These are phyloP conservation scores for Pedetes capensis DNA, from an alignment of 2,113 vertebrate genomes.

Conservation along the genomic window DNA sequence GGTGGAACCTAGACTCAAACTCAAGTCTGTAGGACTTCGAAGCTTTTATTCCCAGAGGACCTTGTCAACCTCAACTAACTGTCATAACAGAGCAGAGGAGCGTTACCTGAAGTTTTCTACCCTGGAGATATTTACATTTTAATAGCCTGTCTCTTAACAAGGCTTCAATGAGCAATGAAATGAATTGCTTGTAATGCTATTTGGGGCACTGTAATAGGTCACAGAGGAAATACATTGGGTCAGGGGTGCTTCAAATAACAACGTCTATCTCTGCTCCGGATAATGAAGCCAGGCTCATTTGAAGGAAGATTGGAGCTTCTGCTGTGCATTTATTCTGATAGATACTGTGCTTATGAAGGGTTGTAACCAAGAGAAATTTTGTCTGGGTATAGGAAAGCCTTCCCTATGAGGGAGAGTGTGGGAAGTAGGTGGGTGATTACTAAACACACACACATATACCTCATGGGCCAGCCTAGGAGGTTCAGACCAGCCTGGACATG, in stretches of 20 bases:
- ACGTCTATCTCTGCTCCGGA: background rate
- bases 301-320: background rate
- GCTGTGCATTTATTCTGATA: constrained; percentile 17
- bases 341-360: background rate
- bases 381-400: background rate
- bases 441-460: background rate
- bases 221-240: constrained; percentile 45
- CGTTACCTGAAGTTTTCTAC: constrained; percentile 29
- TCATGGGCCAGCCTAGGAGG: background rate
- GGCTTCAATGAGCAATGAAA: constrained; percentile 68
- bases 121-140: constrained; percentile 68
- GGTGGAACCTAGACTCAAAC: background rate
- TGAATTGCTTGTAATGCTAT: constrained; percentile 66
- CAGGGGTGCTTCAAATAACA: constrained; percentile 52
- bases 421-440: background rate
- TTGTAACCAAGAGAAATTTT: constrained; percentile 34
- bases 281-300: background rate
- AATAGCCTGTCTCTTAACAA: constrained; percentile 69
- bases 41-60: background rate
- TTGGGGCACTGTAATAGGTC: constrained; percentile 50
- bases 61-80: background rate
- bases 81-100: constrained; percentile 52
- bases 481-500: background rate
- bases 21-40: background rate
- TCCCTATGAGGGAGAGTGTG: background rate